phyloP scores from a whole-genome alignment of 1,140 invertebrate species.

The Hestina assimilis region DNA sequence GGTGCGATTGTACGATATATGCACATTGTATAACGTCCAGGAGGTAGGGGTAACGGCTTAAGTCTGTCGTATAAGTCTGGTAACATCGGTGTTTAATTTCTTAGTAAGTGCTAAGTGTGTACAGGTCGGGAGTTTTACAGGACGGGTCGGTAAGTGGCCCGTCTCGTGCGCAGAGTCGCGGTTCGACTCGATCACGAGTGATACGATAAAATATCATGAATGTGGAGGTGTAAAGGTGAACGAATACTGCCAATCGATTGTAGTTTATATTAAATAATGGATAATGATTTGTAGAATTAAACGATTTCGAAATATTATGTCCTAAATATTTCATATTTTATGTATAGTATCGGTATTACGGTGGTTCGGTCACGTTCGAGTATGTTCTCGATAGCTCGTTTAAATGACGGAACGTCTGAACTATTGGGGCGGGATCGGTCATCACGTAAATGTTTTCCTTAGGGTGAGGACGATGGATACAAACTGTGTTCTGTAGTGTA shows the following conservation, averaged over 20 bases:
- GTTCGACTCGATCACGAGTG: slow-evolving; percentile 32
- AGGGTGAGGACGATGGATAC: slow-evolving; percentile 67
- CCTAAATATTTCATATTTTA: slow-evolving; percentile 70
- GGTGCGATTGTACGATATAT: slow-evolving; percentile 11
- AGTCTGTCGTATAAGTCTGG: slow-evolving; percentile 15
- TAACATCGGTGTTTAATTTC: slow-evolving; percentile 30
- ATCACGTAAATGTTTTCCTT: slow-evolving; percentile 64
- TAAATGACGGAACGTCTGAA: not conserved
- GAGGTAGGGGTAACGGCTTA: slow-evolving; percentile 24
- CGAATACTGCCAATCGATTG: slow-evolving; percentile 75
- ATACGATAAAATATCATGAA: slow-evolving; percentile 55
- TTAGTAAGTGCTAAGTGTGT: slow-evolving; percentile 35
- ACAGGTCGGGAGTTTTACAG: slow-evolving; percentile 27
- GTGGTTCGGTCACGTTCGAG: slow-evolving; percentile 37
- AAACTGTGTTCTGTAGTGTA: slow-evolving; percentile 75
- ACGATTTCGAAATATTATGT: slow-evolving; percentile 72
- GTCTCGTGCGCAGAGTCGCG: slow-evolving; percentile 1
- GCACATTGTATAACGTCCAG: slow-evolving; percentile 32
- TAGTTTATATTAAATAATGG: slow-evolving; percentile 68
- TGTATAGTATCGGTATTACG: slow-evolving; percentile 66
- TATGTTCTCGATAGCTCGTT: not conserved
- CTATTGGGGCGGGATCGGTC: slow-evolving; percentile 30
- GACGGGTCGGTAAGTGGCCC: not conserved
- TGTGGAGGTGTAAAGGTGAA: slow-evolving; percentile 51
- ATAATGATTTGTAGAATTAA: slow-evolving; percentile 72